Base-by-base conservation (phyloP, 1,140 invertebrate species). In the Anadara kagoshimensis region DNA sequence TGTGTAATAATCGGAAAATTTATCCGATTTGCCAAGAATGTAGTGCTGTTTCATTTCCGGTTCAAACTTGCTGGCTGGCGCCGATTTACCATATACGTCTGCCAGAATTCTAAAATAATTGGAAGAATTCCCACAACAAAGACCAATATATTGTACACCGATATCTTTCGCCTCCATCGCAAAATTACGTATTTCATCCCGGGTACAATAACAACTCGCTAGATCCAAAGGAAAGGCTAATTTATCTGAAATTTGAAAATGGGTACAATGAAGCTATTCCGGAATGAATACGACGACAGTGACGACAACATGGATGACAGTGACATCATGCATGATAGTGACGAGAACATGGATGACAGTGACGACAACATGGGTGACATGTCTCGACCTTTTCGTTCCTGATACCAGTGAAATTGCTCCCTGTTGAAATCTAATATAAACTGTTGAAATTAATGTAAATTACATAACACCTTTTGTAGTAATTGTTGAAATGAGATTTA, bases 71-170 rank as follows among this genome's bases (percentile, higher is more conserved):
- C 43, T 65, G 5, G 83, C 80, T 0, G 81, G 78, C 1, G 82
- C 70, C 22, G 64, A n/a, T 43, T 74, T 79, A 12, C 78, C 81
- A 20, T 79, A 75, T 10, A 73, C 72, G 59, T 79, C 81, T 2
- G 81, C 74, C 45, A 85, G 18, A 20, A 68, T 69, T 41, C 84
- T 74, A n/a, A 72, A 57, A 47, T 82, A 75, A 36, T 78, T 65
- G 8, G 79, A 53, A 0, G 75, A 53, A 26, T 83, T 82, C 11
- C 83, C 84, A 61, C 84, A 85, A 61, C 84, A 85, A 20, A 85
- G 49, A 14, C 84, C 84, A 1, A 85, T 75, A 59, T 85, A 85
- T 49, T 85, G 76, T 5, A 84, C 67, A 29, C 81, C 83, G 7
- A 81, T 36, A 14, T 67, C 69, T 44, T 78, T 79, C 14, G 65